Conservation (phyloP, 2,797 vertebrate species). For the Chelmon rostratus region DNA sequence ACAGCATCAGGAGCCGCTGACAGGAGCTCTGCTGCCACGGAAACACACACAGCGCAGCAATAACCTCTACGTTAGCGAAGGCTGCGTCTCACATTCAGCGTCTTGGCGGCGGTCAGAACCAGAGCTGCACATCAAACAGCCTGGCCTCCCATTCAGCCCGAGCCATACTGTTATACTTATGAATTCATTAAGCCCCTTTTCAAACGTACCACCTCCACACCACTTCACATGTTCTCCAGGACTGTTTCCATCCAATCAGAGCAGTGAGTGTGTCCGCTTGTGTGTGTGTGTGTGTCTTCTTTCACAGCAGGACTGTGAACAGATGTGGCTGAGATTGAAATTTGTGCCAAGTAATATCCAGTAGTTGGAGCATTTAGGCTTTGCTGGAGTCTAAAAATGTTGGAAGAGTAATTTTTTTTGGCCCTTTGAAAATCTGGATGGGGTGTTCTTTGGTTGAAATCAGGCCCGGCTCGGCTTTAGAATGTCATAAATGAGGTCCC, state of each 20-base stretch:
- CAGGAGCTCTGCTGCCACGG: conserved; percentile 39
- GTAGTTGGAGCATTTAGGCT: conserved; percentile 7
- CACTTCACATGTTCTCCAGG: conserved; percentile 35
- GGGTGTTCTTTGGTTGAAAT: conserved; percentile 45
- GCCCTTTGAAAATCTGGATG: conserved; percentile 36
- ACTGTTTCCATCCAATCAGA: conserved; percentile 33
- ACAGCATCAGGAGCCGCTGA: conserved; percentile 35
- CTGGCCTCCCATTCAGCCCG: conserved; percentile 20
- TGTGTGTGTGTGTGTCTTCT: conserved; percentile 27
- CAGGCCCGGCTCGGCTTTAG: conserved; percentile 28
- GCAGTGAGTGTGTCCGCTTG: not conserved
- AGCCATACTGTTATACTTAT: conserved; percentile 41
- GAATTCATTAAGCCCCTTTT: conserved; percentile 51
- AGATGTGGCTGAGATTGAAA: conserved; percentile 53
- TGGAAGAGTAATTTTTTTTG: conserved; percentile 3
- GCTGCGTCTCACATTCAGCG: conserved; percentile 30
- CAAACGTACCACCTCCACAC: conserved; percentile 33
- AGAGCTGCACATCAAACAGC: conserved; percentile 52
- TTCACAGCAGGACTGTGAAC: conserved; percentile 29
- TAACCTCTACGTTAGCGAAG: conserved; percentile 44
- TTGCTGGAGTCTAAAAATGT: conserved; percentile 10
- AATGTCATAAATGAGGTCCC: conserved; percentile 58
- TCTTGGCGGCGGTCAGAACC: conserved; percentile 26
- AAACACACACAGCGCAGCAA: conserved; percentile 32
- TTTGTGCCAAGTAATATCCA: conserved; percentile 44